Base-by-base conservation (phyloP, 1,140 invertebrate species). In the Ceratina australensis region DNA sequence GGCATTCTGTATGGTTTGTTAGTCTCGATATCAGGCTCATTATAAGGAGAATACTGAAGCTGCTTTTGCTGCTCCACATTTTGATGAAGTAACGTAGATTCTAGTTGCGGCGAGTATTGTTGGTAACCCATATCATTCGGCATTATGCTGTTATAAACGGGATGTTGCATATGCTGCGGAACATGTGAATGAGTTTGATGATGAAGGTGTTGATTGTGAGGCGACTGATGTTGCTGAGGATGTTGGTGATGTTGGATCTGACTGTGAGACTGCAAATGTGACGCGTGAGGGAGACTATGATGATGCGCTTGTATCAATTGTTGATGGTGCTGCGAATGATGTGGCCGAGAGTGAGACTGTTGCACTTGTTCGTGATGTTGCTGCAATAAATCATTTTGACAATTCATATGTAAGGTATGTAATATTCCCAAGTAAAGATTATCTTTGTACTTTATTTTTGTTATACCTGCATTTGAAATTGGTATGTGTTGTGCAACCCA, bases 1-100 rank as follows among this genome's bases (percentile, higher is more conserved):
- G 90, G 87, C 87, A 90, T 90, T 72, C 83, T 88, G 20, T 91
- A 91, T 3, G 90, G 81, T 75, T 91, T 90, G n/a, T 77, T 85
- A 1, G 83, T 67, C 18, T 89, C 87, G 15, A 76, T 77, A 8
- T 83, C 77, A 7, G 85, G 50, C 49, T 87, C 84, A 16, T 69
- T 79, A 24, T 88, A 89, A 0, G 87, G 83, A 8, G 88, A 47
- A 33, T 82, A 89, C 16, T 87, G 83, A 54, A 90, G 76, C 56
- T 88, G 85, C 65, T 90, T 90, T 12, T 83, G 86, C 47, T 79
- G 50, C 15, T 89, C 87, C 12, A 85, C 49, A 26, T 76, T 80
- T 20, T 85, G 83, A 7, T 88, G 81, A 12, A 80, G 28, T 60
- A 81, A 78, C 0, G 78, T 54, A 16, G 83, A 63, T 61, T 89